Base-by-base conservation (phyloP, 1,140 invertebrate species). In the Diorhabda elongata region DNA sequence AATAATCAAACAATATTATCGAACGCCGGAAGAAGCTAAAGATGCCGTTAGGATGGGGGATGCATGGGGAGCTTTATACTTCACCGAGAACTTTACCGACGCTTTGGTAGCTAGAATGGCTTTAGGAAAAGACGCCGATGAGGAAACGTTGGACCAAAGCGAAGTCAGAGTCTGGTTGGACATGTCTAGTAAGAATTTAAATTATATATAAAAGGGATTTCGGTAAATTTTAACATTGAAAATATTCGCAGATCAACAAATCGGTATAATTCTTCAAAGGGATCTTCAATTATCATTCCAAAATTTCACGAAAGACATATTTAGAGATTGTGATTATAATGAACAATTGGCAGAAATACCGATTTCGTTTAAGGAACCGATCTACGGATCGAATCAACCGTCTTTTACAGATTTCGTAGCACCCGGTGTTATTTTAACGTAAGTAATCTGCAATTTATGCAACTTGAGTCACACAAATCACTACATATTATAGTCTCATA, bases 401-500 rank as follows among this genome's bases (percentile, higher is more conserved):
- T 94, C 92, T 74, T 97, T 97, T 77, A 96, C 94, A 0, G 93
- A 97, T 79, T 98, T 98, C 78, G 95, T 96, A 74, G 95, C 95
- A 3, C 95, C 95, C 26, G 95, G 96, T 71, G 89, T 98, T 58
- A 95, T 97, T 74, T 82, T 97, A 71, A 96, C 91, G 92, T 94
- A 82, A 88, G 87, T 76, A 64, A 7, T 26, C 26, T 26, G 26
- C 26, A 26, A 26, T 26, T 26, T 26, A 26, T 26, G 1, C 26
- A 26, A 26, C 26, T 26, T 26, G 26, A 26, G 26, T 26, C 26
- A 26, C 26, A 26, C 26, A 26, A 26, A 26, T 26, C 26, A 26
- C 26, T 26, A 26, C 26, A 26, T 26, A 26, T 26, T 26, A 26
- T 26, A 26, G 26, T 26, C 26, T 26, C 26, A 2, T 26, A 26